A percentile compares a stretch with the other conserved stretches of the same genome.
Evolutionary conservation across 2,113 vertebrate genomes (phyloP).

Genomic region (Sinocyclocheilus rhinocerous): DNA sequence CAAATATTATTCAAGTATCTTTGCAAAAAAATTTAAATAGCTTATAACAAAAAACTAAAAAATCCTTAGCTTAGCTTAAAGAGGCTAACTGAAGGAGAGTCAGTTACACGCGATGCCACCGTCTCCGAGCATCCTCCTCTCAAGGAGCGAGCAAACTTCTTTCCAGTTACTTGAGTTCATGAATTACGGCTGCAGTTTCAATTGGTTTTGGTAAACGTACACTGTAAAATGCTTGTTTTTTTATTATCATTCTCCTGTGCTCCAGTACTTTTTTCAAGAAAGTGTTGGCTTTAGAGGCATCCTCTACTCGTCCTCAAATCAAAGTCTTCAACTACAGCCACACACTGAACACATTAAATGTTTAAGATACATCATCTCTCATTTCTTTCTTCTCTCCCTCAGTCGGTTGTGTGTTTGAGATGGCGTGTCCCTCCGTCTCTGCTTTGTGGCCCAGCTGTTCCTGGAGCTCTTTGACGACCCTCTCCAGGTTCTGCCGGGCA

Average conservation of each 20-base stretch:
- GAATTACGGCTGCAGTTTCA: slow-evolving; percentile 61
- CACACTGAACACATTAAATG: neutral
- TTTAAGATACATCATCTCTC: slow-evolving; percentile 28
- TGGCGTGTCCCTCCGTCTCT: no score
- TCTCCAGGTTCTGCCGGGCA: no score
- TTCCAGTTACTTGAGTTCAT: slow-evolving; percentile 69
- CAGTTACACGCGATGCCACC: slow-evolving; percentile 58
- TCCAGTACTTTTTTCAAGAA: neutral
- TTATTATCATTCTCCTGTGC: slow-evolving; percentile 7
- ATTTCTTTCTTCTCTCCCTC: no score
- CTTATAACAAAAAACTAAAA: slow-evolving; percentile 73
- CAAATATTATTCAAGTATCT: slow-evolving; percentile 80
- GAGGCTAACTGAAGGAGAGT: slow-evolving; percentile 59
- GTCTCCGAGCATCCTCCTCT: slow-evolving; percentile 52
- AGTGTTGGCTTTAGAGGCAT: slow-evolving; percentile 9
- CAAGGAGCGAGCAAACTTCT: slow-evolving; percentile 63
- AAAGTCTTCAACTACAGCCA: neutral
- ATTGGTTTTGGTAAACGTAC: slow-evolving; percentile 61
- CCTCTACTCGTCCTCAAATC: slow-evolving; percentile 3
- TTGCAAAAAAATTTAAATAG: slow-evolving; percentile 72
- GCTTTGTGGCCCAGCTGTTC: no score
- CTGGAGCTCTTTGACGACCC: no score
- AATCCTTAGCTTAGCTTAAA: slow-evolving; percentile 65
- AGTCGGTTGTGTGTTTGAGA: no score
- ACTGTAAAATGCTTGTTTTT: slow-evolving; percentile 30